phyloP scores from a whole-genome alignment of 2,113 vertebrate species.

The Mugil cephalus region DNA sequence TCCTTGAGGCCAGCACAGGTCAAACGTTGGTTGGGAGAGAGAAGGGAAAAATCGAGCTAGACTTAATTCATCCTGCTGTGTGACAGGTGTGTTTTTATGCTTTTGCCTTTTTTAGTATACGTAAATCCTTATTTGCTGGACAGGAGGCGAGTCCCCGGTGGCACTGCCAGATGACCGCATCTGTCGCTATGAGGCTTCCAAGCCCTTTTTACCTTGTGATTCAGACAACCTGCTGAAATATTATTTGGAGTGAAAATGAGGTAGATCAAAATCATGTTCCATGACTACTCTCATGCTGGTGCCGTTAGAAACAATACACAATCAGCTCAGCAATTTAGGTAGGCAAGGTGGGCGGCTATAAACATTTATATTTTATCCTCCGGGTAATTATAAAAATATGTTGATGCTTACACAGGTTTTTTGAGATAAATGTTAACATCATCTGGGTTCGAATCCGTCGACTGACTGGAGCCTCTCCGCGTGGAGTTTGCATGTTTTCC shows the following conservation, averaged over 20 bases:
- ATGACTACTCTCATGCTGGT: not conserved
- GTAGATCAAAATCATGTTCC: constrained; percentile 36
- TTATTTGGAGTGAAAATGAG: constrained; percentile 50
- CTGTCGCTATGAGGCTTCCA: constrained; percentile 54
- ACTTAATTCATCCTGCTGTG: constrained; percentile 56
- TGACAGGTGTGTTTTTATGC: constrained; percentile 71
- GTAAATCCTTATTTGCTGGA: constrained; percentile 50
- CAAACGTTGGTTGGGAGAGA: constrained; percentile 60
- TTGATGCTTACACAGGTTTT: too few relatives aligned
- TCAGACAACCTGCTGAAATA: constrained; percentile 49
- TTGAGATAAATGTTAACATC: too few relatives aligned
- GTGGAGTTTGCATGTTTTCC: too few relatives aligned
- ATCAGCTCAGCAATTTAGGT: not conserved
- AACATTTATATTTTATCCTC: not conserved
- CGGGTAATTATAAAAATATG: too few relatives aligned
- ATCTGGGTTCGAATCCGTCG: too few relatives aligned
- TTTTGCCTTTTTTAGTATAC: constrained; percentile 46
- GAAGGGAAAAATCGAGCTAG: constrained; percentile 62
- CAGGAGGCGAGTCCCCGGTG: constrained; percentile 36
- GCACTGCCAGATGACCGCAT: constrained; percentile 63
- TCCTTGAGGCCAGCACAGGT: constrained; percentile 64
- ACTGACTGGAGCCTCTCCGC: too few relatives aligned
- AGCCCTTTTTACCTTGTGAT: constrained; percentile 24
- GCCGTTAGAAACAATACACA: constrained; percentile 1
- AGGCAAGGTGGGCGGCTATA: not conserved